Conservation (phyloP, 2,888 invertebrate genomes). For the Scelioninae gen. 2 region DNA sequence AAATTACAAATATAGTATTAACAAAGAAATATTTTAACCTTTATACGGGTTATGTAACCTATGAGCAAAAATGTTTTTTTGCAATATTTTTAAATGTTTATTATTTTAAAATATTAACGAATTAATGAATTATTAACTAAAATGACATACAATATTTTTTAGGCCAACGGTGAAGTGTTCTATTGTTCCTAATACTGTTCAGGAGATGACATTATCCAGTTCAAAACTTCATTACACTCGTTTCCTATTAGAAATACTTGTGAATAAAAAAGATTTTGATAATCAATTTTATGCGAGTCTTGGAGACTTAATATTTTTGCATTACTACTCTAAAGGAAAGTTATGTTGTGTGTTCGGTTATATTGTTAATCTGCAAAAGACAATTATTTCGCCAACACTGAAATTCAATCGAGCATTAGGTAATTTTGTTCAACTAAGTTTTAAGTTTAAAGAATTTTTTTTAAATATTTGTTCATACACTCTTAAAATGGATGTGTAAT, state of each 20-base stretch:
- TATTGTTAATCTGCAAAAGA: conserved; percentile 1
- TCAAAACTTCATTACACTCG: conserved; percentile 52
- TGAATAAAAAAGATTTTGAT: conserved; percentile 61
- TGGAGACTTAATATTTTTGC: conserved; percentile 6
- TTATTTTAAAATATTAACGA: too few species aligned
- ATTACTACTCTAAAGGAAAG: neutral
- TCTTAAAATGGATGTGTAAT: too few species aligned
- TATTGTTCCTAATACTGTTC: conserved; percentile 3
- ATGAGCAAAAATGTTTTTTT: too few species aligned
- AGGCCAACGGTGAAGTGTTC: conserved; percentile 16
- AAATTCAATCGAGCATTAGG: conserved; percentile 44
- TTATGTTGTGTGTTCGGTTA: neutral
- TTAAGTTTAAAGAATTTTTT: too few species aligned
- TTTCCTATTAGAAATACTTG: conserved; percentile 66
- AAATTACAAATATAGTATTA: too few species aligned
- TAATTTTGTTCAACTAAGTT: too few species aligned
- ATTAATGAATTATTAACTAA: too few species aligned
- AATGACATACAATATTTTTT: neutral
- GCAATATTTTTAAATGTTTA: too few species aligned
- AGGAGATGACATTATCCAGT: conserved; percentile 1
- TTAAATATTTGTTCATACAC: too few species aligned
- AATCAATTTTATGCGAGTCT: neutral
- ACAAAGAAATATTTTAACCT: too few species aligned
- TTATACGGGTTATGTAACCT: too few species aligned
- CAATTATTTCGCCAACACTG: conserved; percentile 38